Percentiles rank a stretch among this genome's conserved stretches.
Evolutionary conservation across 2,113 vertebrate genomes (phyloP).

Genomic region (Takifugu bimaculatus): DNA sequence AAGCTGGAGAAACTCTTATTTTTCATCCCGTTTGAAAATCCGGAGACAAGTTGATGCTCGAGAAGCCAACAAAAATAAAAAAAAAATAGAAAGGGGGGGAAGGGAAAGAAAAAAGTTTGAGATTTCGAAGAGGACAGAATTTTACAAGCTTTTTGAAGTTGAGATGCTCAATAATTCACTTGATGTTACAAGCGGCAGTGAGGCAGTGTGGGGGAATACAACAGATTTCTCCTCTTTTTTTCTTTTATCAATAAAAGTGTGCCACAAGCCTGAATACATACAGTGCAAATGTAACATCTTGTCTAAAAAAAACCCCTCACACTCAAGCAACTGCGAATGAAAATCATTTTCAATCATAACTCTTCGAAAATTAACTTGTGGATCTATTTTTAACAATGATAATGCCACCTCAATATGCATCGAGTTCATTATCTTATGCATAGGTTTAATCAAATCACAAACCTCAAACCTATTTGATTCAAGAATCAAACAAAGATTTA

Average conservation of each 20-base stretch:
- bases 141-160: slow-evolving; percentile 75
- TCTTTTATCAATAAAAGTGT: slow-evolving; percentile 48
- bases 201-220: slow-evolving; percentile 56
- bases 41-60: slow-evolving; percentile 75
- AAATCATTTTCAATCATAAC: too few relatives aligned
- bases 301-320: background rate
- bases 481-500: background rate
- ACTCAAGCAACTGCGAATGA: too few relatives aligned
- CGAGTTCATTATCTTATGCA: too few relatives aligned
- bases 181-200: slow-evolving; percentile 66
- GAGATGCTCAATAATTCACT: slow-evolving; percentile 77
- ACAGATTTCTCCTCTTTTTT: slow-evolving; percentile 39
- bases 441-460: background rate
- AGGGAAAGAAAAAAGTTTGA: slow-evolving; percentile 56
- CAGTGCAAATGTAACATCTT: slow-evolving; percentile 11
- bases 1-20: slow-evolving; percentile 73
- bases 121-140: slow-evolving; percentile 68
- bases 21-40: slow-evolving; percentile 75
- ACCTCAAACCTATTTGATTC: background rate
- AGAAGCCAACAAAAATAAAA: slow-evolving; percentile 73
- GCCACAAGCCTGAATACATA: slow-evolving; percentile 45
- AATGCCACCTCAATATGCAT: too few relatives aligned
- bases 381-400: too few relatives aligned
- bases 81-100: slow-evolving; percentile 48
- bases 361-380: too few relatives aligned